phyloP scores from a whole-genome alignment of 1,140 invertebrate species.

The Diploscapter pachys region DNA sequence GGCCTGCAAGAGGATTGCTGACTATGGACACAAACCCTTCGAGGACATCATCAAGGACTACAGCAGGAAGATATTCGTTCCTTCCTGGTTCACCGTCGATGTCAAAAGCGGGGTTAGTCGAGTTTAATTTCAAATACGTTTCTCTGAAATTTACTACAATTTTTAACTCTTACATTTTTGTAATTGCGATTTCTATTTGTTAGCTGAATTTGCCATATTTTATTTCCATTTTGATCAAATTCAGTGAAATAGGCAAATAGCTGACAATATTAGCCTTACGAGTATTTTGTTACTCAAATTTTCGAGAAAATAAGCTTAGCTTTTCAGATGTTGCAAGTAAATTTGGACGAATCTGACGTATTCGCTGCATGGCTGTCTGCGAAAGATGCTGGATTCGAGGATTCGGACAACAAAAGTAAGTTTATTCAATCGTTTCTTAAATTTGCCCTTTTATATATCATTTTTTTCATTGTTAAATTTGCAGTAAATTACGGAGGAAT shows the following conservation, averaged over 20 bases:
- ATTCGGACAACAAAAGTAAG: slow-evolving; percentile 80
- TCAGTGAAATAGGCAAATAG: no score
- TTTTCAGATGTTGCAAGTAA: slow-evolving; percentile 87
- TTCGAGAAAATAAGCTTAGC: slow-evolving; percentile 13
- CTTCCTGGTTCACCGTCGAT: slow-evolving; percentile 99
- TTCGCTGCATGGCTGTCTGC: slow-evolving; percentile 96
- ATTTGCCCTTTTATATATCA: no score
- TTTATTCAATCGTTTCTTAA: slow-evolving; percentile 13
- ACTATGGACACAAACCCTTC: slow-evolving; percentile 79
- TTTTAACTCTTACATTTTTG: not conserved
- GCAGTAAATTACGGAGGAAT: slow-evolving; percentile 90
- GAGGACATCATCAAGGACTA: slow-evolving; percentile 89
- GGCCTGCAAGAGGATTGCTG: slow-evolving; percentile 71
- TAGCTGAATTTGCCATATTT: no score
- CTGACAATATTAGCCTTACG: no score
- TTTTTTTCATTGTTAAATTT: slow-evolving; percentile 39
- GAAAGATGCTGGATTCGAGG: slow-evolving; percentile 82
- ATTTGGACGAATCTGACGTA: slow-evolving; percentile 95
- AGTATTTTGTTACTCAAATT: no score
- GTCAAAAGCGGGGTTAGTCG: slow-evolving; percentile 85
- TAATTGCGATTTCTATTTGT: no score
- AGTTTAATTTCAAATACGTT: not conserved
- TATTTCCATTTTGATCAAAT: no score
- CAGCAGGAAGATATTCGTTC: slow-evolving; percentile 90
- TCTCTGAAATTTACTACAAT: not conserved